Evolutionary conservation across 2,113 vertebrate species (phyloP).

Genomic region (Petrocephalus microphthalmus): DNA sequence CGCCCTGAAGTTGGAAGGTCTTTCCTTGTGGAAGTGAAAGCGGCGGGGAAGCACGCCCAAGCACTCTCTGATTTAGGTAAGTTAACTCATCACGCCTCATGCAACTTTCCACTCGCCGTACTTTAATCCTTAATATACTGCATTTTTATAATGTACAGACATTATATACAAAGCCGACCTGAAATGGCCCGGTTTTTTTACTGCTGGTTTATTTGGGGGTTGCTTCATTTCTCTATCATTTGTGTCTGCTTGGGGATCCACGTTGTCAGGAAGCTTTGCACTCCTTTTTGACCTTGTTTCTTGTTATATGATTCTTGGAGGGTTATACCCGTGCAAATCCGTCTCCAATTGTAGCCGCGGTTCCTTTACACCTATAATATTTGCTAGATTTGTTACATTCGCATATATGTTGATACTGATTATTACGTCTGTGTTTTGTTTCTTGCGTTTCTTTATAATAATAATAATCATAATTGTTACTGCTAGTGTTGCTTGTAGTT

Average conservation of each 20-base stretch:
- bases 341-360: background rate
- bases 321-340: background rate
- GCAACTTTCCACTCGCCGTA: background rate
- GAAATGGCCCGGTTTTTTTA: background rate
- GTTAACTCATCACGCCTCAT: conserved; percentile 17
- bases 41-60: conserved; percentile 60
- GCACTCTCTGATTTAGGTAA: conserved; percentile 58
- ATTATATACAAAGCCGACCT: background rate
- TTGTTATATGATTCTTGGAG: background rate
- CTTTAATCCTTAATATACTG: background rate
- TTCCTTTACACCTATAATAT: background rate
- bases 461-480: background rate
- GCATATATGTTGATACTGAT: background rate
- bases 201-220: background rate
- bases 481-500: background rate
- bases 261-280: background rate
- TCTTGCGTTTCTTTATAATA: background rate
- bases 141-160: background rate
- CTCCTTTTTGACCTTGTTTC: background rate
- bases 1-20: conserved; percentile 68
- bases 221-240: background rate
- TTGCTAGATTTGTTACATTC: background rate
- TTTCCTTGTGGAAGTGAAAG: conserved; percentile 64
- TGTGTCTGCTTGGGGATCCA: background rate
- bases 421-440: background rate